These are phyloP conservation scores for Syritta pipiens DNA, from an alignment of 2,888 invertebrate genomes.

Conservation along the genomic window DNA sequence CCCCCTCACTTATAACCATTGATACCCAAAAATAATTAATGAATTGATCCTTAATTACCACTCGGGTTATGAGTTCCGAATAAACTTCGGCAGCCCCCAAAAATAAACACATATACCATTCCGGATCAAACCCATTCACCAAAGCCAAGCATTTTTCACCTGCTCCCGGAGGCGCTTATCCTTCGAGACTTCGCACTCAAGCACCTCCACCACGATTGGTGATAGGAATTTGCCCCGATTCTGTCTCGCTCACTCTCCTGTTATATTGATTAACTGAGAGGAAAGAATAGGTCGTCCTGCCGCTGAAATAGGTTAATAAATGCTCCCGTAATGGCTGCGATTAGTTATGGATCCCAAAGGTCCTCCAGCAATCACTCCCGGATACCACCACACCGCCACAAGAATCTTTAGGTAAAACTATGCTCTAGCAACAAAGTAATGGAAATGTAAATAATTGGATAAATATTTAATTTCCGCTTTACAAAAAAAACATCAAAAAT, in stretches of 20 bases:
- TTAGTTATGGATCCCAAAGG: slow-evolving; percentile 21
- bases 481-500: neutral
- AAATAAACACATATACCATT: neutral
- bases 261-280: slow-evolving; percentile 24
- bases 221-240: too few species aligned
- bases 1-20: slow-evolving; percentile 1
- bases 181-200: slow-evolving; percentile 1
- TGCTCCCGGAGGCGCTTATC: slow-evolving; percentile 18
- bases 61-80: slow-evolving; percentile 13
- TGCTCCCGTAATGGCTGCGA: neutral
- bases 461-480: neutral
- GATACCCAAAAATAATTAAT: slow-evolving; percentile 30
- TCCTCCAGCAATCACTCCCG: neutral
- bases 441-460: slow-evolving; percentile 14
- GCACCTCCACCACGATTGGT: too few species aligned
- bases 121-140: slow-evolving; percentile 15
- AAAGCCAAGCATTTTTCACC: slow-evolving; percentile 15
- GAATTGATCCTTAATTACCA: slow-evolving; percentile 40
- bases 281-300: neutral
- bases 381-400: neutral
- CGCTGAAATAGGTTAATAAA: slow-evolving; percentile 14
- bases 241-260: too few species aligned
- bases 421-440: neutral
- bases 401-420: neutral
- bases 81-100: slow-evolving; percentile 13